These are phyloP conservation scores for Gallinago stenura DNA, from an alignment of 2,797 vertebrate species.

Conservation along the genomic window DNA sequence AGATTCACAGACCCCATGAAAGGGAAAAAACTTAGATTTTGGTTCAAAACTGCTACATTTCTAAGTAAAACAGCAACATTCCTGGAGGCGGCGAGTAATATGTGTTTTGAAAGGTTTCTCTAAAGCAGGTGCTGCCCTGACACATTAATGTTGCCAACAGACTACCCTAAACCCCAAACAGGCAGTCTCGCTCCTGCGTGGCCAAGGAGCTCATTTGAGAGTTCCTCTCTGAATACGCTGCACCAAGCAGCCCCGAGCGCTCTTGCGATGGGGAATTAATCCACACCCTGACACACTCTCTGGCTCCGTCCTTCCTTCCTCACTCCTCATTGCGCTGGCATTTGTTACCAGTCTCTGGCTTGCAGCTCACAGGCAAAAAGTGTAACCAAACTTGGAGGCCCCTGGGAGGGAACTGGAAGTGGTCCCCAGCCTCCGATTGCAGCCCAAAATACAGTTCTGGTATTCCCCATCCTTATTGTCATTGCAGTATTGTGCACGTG, in stretches of 20 bases:
- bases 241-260: not conserved
- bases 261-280: not conserved
- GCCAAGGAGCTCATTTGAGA: not conserved
- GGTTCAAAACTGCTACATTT: not conserved
- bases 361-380: not conserved
- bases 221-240: not conserved
- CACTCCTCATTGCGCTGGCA: not conserved
- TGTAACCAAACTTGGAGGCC: constrained; percentile 8
- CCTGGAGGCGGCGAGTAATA: not conserved
- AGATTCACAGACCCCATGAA: not conserved
- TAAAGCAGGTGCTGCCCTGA: not conserved
- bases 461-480: not conserved
- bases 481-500: not conserved
- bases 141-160: constrained; percentile 11
- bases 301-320: not conserved
- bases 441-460: not conserved
- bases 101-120: not conserved
- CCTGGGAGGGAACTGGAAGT: not conserved
- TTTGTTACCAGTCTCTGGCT: not conserved
- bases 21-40: not conserved
- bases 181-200: not conserved
- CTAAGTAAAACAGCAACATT: not conserved
- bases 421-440: not conserved
- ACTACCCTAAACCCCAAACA: not conserved
- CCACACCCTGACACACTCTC: not conserved